Evolutionary conservation across 1,140 invertebrate genomes (phyloP).

Genomic region (Lepidotrigona ventralis): DNA sequence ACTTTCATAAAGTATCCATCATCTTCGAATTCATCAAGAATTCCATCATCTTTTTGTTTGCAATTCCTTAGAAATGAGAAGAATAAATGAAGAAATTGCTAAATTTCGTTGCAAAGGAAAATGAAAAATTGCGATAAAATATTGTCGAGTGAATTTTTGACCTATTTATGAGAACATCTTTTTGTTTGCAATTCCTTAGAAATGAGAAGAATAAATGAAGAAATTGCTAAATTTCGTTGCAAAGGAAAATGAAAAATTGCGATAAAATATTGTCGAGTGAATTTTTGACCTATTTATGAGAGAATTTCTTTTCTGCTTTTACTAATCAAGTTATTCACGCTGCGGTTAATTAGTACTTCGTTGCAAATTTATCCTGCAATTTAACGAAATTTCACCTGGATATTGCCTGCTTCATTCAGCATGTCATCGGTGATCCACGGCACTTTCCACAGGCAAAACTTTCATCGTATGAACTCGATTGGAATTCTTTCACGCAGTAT

Average conservation of each 20-base stretch:
- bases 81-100: background rate
- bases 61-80: no score
- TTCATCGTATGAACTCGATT: constrained; percentile 28
- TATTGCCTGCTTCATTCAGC: background rate
- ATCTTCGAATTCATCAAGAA: background rate
- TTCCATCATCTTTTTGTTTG: background rate
- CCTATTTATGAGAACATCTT: background rate
- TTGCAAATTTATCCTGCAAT: background rate
- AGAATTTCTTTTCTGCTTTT: background rate
- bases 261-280: background rate
- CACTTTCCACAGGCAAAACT: constrained; percentile 14
- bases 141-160: background rate
- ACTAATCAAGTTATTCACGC: background rate
- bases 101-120: background rate
- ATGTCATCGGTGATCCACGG: background rate
- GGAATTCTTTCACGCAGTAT: background rate
- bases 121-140: background rate
- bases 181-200: background rate
- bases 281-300: background rate
- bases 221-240: background rate
- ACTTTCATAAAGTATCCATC: background rate
- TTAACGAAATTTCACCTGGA: constrained; percentile 14
- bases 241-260: background rate
- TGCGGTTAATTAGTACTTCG: background rate
- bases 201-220: background rate